Conservation (phyloP, 2,797 vertebrate genomes). For the Cossypha caffra region DNA sequence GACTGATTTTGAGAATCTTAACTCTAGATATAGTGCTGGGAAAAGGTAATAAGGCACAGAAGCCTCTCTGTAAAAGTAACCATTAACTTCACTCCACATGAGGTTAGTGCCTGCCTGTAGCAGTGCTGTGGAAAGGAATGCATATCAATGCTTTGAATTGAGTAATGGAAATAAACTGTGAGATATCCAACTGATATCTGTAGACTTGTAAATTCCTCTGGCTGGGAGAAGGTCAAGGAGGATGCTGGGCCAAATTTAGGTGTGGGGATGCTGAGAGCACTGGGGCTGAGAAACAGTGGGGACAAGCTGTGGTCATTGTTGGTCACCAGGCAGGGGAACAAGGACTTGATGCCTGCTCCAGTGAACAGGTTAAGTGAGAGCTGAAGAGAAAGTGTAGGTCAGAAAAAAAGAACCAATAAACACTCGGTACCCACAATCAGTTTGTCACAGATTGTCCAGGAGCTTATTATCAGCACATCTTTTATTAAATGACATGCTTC, state of each 20-base stretch:
- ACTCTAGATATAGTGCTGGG: not conserved
- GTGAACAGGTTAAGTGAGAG: not conserved
- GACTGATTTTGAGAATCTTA: not conserved
- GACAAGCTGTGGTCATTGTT: not conserved
- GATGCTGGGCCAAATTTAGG: not conserved
- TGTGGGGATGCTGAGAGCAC: rapidly evolving
- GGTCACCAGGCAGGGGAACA: not conserved
- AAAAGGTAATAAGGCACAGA: not conserved
- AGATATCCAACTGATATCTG: not conserved
- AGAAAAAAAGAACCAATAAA: not conserved
- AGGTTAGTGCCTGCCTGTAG: not conserved
- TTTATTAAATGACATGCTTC: not conserved
- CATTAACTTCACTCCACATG: not conserved
- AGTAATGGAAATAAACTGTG: not conserved
- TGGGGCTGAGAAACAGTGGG: rapidly evolving
- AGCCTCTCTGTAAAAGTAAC: not conserved
- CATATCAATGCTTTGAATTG: not conserved
- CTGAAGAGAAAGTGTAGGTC: not conserved
- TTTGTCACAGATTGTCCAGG: not conserved
- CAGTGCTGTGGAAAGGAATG: not conserved
- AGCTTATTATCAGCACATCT: not conserved
- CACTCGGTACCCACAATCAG: rapidly evolving
- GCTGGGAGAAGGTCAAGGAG: not conserved
- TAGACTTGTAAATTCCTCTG: not conserved
- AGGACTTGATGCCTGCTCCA: not conserved